Evolutionary conservation across 2,113 vertebrate species (phyloP).

Genomic region (Limnothrissa miodon): DNA sequence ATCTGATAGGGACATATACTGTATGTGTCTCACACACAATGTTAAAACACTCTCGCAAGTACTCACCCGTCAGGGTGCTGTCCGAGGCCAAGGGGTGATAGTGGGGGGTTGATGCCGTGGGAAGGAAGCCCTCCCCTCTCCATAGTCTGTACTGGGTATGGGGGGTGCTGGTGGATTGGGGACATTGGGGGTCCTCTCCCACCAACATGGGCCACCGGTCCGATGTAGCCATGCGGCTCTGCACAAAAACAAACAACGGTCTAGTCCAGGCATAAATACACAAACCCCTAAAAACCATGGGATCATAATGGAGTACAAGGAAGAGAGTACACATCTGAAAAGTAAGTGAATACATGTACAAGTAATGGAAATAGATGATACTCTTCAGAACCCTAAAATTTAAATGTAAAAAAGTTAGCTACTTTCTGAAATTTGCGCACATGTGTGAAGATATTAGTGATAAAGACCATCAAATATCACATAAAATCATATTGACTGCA

Average conservation of each 20-base stretch:
- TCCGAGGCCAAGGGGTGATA: constrained; percentile 82
- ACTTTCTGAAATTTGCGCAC: neutral
- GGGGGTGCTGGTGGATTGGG: constrained; percentile 37
- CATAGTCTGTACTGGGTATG: constrained; percentile 49
- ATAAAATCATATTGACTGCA: neutral
- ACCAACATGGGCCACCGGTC: constrained; percentile 72
- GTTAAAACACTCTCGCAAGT: neutral
- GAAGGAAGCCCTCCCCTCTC: constrained; percentile 65
- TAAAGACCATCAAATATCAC: neutral
- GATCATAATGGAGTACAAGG: neutral
- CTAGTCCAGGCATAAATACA: neutral
- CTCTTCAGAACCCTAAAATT: neutral
- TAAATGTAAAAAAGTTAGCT: neutral
- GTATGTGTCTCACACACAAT: neutral
- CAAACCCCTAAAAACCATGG: neutral
- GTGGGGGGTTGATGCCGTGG: constrained; percentile 66
- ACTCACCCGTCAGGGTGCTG: constrained; percentile 82
- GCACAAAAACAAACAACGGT: constrained; percentile 27
- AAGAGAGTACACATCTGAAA: neutral
- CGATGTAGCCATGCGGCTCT: constrained; percentile 81
- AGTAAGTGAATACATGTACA: neutral
- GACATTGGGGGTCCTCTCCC: constrained; percentile 24
- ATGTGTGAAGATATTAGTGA: neutral
- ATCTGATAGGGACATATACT: neutral
- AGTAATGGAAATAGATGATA: neutral